Conservation (phyloP, 2,888 invertebrate genomes). For the Clusia tigrina region DNA sequence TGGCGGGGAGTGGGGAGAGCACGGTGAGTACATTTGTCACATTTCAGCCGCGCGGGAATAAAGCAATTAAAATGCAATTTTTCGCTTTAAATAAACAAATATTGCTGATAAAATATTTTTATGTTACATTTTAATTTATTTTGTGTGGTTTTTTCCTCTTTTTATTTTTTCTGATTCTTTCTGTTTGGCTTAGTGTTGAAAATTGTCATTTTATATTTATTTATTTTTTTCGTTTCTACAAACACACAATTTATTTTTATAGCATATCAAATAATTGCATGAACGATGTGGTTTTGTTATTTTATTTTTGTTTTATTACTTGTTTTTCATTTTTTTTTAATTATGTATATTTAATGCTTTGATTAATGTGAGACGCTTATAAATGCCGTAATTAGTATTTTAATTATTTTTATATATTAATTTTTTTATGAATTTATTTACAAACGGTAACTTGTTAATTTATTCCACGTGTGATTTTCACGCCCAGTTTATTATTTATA, state of each 20-base stretch:
- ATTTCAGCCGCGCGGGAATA: too few species aligned
- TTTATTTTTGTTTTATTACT: too few species aligned
- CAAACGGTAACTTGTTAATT: too few species aligned
- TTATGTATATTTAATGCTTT: too few species aligned
- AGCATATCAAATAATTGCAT: too few species aligned
- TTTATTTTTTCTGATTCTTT: not conserved
- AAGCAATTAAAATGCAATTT: not conserved
- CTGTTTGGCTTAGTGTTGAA: not conserved
- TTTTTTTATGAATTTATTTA: not conserved
- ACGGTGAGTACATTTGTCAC: too few species aligned
- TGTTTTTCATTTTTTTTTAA: too few species aligned
- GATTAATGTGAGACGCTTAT: too few species aligned
- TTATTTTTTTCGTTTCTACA: not conserved
- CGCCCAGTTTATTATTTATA: too few species aligned
- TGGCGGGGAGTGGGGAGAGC: too few species aligned
- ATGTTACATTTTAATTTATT: not conserved
- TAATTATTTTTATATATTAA: not conserved
- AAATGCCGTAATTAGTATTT: not conserved
- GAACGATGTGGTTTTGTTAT: too few species aligned
- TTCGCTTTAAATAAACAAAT: not conserved
- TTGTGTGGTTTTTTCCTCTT: not conserved
- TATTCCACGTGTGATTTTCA: too few species aligned
- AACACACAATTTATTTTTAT: not conserved
- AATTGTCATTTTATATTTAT: not conserved
- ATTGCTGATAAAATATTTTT: not conserved